Base-by-base conservation (phyloP, 35 echinoderm and acorn worm species). In the Heliocidaris tuberculata region DNA sequence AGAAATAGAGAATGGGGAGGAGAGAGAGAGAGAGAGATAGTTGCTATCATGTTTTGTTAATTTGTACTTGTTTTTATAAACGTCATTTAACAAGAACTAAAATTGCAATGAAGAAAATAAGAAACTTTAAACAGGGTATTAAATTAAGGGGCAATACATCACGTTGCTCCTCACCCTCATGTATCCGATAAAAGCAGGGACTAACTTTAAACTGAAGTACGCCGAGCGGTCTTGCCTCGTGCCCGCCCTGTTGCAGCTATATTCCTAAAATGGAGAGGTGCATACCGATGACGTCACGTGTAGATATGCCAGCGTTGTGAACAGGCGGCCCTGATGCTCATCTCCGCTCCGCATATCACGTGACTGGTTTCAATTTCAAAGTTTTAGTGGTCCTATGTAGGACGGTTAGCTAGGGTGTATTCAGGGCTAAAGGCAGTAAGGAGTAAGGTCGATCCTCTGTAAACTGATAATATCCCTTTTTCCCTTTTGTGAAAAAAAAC, bases 281-380 rank as follows among this genome's bases (percentile, higher is more conserved):
- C 87, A 48, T 89, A 89, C 87, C 87, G 32, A 30, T 89, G 87
- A 89, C 87, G 87, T 89, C 87, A 89, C 87, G 87, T 89, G 12
- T 48, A 89, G 87, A 15, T 89, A 89, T 89, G 87, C 87, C 31
- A 78, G 65, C 65, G 65, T 78, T 78, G 65, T 78, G 65, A 78
- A 1, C 65, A 78, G 8, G 65, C 17, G 27, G 65, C 65, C 21
- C 65, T 78, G 21, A 78, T 78, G 7, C 65, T 78, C 65, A 19
- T 78, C 65, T 78, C 65, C 65, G 65, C 15, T 78, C 17, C 3
- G 65, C 2, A 21, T 21, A 78, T 19, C 65, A 78, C 65, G 65
- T 78, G 65, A 78, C 65, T 78, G 65, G 65, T 78, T 78, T 78
- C 65, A 78, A n/a, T 78, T 78, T 29, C 65, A 78, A 78, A 70